These are phyloP conservation scores for Sander vitreus DNA, from an alignment of 2,113 vertebrate genomes.

Conservation along the genomic window DNA sequence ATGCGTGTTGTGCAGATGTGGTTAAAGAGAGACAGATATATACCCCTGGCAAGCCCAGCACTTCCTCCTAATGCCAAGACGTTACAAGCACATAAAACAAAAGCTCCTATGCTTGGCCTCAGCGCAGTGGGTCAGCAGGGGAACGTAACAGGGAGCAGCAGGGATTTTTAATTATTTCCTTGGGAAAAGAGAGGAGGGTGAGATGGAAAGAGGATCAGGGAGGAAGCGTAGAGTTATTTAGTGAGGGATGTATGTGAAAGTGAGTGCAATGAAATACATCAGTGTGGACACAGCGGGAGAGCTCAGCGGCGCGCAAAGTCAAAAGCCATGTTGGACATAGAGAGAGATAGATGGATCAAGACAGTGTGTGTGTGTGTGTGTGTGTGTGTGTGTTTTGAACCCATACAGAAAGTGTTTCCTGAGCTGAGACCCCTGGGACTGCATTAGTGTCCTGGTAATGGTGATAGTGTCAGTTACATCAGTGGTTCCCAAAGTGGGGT, in stretches of 20 bases:
- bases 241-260: conserved; percentile 70
- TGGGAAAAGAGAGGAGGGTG: conserved; percentile 79
- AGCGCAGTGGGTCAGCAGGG: conserved; percentile 47
- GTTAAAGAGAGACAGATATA: conserved; percentile 52
- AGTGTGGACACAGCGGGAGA: conserved; percentile 77
- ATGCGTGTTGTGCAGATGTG: conserved; percentile 22
- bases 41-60: conserved; percentile 73
- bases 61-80: conserved; percentile 71
- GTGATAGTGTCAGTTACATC: no score
- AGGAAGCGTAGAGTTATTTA: conserved; percentile 82
- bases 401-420: no score
- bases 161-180: conserved; percentile 87
- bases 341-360: background rate
- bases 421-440: no score
- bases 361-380: background rate
- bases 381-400: no score
- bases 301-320: background rate
- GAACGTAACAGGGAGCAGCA: conserved; percentile 67
- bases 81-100: conserved; percentile 82
- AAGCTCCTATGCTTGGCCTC: conserved; percentile 52
- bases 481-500: no score
- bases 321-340: background rate
- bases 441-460: no score
- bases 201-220: conserved; percentile 76
- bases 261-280: conserved; percentile 77